Percentiles rank a stretch among this genome's conserved stretches.
Conservation (phyloP, 2,797 vertebrate genomes). For the Cirrhinus molitorella region DNA sequence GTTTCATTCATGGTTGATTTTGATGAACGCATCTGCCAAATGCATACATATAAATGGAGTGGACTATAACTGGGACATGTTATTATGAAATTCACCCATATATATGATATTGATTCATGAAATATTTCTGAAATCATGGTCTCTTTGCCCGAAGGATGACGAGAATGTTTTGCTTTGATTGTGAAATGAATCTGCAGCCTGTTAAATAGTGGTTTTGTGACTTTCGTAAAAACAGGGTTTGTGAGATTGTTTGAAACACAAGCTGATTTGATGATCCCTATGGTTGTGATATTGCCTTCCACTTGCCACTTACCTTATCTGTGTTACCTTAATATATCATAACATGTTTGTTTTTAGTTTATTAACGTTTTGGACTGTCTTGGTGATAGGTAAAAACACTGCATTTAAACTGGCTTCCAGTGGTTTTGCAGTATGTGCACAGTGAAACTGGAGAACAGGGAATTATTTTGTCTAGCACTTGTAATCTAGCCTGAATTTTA, state of each 20-base stretch:
- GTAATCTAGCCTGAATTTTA: neutral
- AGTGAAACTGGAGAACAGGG: constrained; percentile 11
- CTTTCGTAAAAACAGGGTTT: constrained; percentile 27
- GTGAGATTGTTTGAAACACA: constrained; percentile 9
- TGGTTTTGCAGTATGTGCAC: constrained; percentile 1
- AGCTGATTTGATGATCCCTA: neutral
- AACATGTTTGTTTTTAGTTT: constrained; percentile 9
- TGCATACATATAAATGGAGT: neutral
- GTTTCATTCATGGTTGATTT: neutral
- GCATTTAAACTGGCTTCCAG: neutral
- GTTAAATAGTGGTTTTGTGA: constrained; percentile 26
- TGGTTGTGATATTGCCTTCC: constrained; percentile 16
- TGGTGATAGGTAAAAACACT: neutral
- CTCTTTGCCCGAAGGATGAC: neutral
- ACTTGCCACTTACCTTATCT: constrained; percentile 20
- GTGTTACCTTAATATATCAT: neutral
- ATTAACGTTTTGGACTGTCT: neutral
- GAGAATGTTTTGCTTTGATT: constrained; percentile 37
- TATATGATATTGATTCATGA: neutral
- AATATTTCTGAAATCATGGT: constrained; percentile 19
- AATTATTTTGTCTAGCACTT: neutral
- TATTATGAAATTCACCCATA: constrained; percentile 3
- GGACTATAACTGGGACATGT: neutral
- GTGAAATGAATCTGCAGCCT: constrained; percentile 29
- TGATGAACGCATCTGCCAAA: neutral